Evolutionary conservation across 2,113 vertebrate species (phyloP).

Genomic region (Chunga burmeisteri): DNA sequence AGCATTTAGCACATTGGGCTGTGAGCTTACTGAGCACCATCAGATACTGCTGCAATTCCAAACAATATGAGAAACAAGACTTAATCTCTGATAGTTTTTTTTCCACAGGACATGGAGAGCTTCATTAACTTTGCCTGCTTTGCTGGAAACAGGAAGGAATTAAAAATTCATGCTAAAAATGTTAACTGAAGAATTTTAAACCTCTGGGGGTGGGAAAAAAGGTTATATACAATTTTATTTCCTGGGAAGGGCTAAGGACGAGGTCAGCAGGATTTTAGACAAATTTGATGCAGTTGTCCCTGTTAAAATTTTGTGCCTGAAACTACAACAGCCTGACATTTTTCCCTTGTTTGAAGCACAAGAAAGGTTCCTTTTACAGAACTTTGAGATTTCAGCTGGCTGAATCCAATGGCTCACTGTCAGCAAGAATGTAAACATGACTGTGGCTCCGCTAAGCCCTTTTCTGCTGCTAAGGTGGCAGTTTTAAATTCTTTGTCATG

Average conservation of each 20-base stretch:
- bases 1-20: background rate
- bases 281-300: background rate
- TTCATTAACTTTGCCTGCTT: background rate
- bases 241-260: background rate
- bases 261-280: background rate
- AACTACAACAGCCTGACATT: background rate
- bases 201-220: rapidly evolving
- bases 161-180: conserved; percentile 3
- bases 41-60: background rate
- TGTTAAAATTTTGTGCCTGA: background rate
- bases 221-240: background rate
- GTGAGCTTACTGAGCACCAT: background rate
- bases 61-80: background rate
- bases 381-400: background rate
- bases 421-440: conserved; percentile 29
- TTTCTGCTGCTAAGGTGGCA: background rate
- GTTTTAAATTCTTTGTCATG: background rate
- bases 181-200: background rate
- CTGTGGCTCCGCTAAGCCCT: background rate
- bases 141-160: conserved; percentile 16
- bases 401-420: conserved; percentile 5
- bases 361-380: background rate
- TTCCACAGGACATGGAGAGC: conserved; percentile 23
- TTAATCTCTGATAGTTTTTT: background rate
- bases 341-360: background rate